Base-by-base conservation (phyloP, 1,140 invertebrate species). In the Caenorhabditis tropicalis region DNA sequence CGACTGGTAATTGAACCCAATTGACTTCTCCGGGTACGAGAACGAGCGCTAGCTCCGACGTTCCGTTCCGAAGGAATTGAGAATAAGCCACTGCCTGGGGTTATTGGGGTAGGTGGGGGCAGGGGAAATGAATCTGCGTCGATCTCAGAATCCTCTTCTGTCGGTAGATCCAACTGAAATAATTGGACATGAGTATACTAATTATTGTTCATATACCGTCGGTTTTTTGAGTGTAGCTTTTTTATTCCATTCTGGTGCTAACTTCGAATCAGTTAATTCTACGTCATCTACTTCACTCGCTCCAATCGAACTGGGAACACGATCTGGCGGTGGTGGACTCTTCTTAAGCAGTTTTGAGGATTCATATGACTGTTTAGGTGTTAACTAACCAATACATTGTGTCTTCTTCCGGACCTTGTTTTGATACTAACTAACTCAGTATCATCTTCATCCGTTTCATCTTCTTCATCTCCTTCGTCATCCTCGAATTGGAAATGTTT, bases 151-250 rank as follows among this genome's bases (percentile, higher is more conserved):
- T 74, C 65, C 24, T 74, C 65, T 7, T 21, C 65, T 21, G 33
- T n/a, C 1, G 65, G 65, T 24, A 74, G 19, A 74, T 74, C 65
- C n/a, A 74, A 31, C 65, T 74, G 65, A 74, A 74, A 43, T n/a
- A n/a, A n/a, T n/a, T n/a, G n/a, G n/a, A 56, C 15, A n/a, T 21
- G 21, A 0, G 15, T 1, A 27, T 56, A 0, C 9, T 29, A 12
- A 19, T 21, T 19, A 48, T 19, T n/a, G 1, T 19, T 80, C 27
- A n/a, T 1, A 7, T 80, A 70, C 65, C n/a, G 65, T 74, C 24
- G 65, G 65, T 74, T 33, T 74, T 46, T 74, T 74, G 29, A 74
- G 43, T 6, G 29, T 24, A 1, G 53, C 29, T 7, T 6, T 10
- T 15, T 27, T 7, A 12, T 43, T 74, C n/a, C 27, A 43, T 1